A percentile compares a stretch with the other conserved stretches of the same genome.
Conservation (phyloP, 2,888 invertebrate genomes). For the Eurois occulta region DNA sequence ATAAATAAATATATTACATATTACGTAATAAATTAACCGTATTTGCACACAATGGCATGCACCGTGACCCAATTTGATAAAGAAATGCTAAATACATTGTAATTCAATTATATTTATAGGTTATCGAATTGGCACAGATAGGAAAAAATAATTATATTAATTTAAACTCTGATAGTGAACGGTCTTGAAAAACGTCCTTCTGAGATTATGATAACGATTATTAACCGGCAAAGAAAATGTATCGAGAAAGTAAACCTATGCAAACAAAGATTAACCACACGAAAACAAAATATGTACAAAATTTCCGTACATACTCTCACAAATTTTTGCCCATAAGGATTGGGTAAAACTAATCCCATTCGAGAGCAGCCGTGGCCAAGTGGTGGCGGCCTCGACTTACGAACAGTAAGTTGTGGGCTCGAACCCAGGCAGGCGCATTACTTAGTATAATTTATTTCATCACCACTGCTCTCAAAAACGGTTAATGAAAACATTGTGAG, state of each 20-base stretch:
- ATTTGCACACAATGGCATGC: constrained; percentile 63
- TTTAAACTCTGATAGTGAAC: constrained; percentile 23
- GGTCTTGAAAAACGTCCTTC: constrained; percentile 27
- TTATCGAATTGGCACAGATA: constrained; percentile 59
- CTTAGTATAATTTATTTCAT: no score
- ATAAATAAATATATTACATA: background rate
- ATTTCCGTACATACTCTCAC: no score
- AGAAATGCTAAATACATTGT: constrained; percentile 55
- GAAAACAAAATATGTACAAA: no score
- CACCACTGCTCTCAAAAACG: no score
- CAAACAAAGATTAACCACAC: background rate
- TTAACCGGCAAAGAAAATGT: background rate
- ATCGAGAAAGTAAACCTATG: background rate
- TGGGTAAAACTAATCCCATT: no score
- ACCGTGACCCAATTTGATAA: constrained; percentile 67
- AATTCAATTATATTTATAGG: constrained; percentile 61
- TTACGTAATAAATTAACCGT: constrained; percentile 39
- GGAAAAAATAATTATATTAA: constrained; percentile 32
- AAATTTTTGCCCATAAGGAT: no score
- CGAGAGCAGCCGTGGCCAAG: no score
- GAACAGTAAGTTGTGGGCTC: no score
- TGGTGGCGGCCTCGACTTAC: no score
- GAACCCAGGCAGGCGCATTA: no score
- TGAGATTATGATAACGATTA: background rate
- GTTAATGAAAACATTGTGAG: no score